phyloP scores from a whole-genome alignment of 2,797 vertebrate species.

The Pseudocheirus occidentalis region DNA sequence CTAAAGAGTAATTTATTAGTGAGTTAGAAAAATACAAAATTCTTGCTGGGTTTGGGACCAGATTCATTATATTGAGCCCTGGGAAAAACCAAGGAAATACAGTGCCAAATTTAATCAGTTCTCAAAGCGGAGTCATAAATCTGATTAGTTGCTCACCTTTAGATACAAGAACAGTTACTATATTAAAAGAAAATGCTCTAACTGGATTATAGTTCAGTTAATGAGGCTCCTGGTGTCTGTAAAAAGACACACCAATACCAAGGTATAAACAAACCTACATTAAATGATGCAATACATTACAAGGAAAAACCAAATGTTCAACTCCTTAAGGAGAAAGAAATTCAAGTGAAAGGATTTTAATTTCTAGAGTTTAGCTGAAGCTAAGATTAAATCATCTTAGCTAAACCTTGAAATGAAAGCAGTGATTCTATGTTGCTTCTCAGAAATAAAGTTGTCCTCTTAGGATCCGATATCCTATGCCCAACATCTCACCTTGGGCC shows the following conservation, averaged over 20 bases:
- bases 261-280: constrained; percentile 56
- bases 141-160: constrained; percentile 73
- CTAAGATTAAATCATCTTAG: constrained; percentile 63
- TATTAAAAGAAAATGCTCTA: constrained; percentile 70
- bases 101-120: constrained; percentile 67
- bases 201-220: constrained; percentile 71
- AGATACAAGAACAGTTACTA: constrained; percentile 56
- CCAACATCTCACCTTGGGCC: background rate
- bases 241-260: constrained; percentile 53
- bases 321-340: constrained; percentile 52
- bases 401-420: background rate
- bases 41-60: constrained; percentile 60
- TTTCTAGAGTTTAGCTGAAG: constrained; percentile 59
- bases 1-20: constrained; percentile 60
- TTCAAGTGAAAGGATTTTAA: constrained; percentile 66
- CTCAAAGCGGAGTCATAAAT: constrained; percentile 71
- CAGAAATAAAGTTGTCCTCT: background rate
- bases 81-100: constrained; percentile 74
- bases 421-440: background rate
- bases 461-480: constrained; percentile 36
- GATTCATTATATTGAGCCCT: constrained; percentile 67
- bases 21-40: constrained; percentile 58
- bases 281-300: constrained; percentile 61
- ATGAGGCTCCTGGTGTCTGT: constrained; percentile 60
- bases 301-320: constrained; percentile 63